Evolutionary conservation across 2,113 vertebrate species (phyloP).

Genomic region (Tachuris rubrigastra): DNA sequence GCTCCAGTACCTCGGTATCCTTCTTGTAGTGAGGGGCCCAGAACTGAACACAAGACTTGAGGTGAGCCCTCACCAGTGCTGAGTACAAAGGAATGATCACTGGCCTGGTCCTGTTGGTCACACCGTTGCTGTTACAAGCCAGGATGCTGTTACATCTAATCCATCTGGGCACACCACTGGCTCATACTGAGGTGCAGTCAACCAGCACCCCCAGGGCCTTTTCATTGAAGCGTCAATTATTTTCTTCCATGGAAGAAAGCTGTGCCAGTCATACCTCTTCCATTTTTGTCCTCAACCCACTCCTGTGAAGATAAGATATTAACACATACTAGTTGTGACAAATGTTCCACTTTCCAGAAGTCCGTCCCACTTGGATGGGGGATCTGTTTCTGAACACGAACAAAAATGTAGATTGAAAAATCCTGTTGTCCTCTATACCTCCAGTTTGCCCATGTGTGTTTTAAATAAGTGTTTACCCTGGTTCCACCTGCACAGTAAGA

Average conservation of each 20-base stretch:
- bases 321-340: background rate
- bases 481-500: constrained; percentile 61
- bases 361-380: background rate
- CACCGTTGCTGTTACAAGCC: background rate
- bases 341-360: background rate
- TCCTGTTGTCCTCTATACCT: constrained; percentile 27
- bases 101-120: background rate
- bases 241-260: background rate
- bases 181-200: background rate
- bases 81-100: background rate
- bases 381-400: constrained; percentile 46
- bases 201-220: background rate
- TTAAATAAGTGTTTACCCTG: constrained; percentile 30
- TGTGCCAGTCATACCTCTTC: background rate
- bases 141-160: background rate
- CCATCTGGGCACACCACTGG: background rate
- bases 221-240: background rate
- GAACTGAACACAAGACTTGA: accelerated
- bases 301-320: background rate
- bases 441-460: background rate
- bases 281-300: background rate
- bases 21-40: background rate
- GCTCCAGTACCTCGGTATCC: background rate
- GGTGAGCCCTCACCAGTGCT: background rate
- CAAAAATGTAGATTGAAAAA: constrained; percentile 33